A percentile compares a stretch with the other conserved stretches of the same genome.
phyloP scores from a whole-genome alignment of 2,888 invertebrate species.

The Diarsia brunnea region DNA sequence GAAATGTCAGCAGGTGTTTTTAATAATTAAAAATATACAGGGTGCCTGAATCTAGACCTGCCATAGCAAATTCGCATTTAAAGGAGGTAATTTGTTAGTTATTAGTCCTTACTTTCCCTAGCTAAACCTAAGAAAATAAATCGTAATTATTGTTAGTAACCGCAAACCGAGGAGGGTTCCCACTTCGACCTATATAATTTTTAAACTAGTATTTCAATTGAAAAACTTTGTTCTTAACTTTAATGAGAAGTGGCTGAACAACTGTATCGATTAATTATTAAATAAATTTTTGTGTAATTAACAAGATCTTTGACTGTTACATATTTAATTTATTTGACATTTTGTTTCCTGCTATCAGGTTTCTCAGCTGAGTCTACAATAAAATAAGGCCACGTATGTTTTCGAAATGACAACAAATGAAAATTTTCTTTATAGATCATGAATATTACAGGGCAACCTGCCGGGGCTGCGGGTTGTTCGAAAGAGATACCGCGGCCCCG shows the following conservation, averaged over 20 bases:
- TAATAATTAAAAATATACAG: no score
- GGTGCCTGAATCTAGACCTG: no score
- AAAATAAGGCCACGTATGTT: not conserved
- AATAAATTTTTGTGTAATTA: not conserved
- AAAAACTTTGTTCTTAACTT: not conserved
- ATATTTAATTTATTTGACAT: not conserved
- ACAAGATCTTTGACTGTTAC: not conserved
- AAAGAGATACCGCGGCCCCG: no score
- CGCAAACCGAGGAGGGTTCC: no score
- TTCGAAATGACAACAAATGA: not conserved
- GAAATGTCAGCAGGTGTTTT: not conserved
- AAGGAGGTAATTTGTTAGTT: no score
- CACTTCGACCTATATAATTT: no score
- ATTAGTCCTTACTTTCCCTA: no score
- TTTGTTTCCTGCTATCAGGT: not conserved
- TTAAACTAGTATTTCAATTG: not conserved
- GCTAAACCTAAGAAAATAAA: not conserved
- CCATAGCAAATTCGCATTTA: no score
- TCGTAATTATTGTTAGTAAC: no score
- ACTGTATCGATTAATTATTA: not conserved
- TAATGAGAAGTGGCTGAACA: not conserved
- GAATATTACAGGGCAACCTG: not conserved
- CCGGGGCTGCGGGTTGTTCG: no score
- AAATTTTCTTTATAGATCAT: not conserved
- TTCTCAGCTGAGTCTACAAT: constrained; percentile 17